Percentiles rank a stretch among this genome's conserved stretches.
Evolutionary conservation across 2,797 vertebrate genomes (phyloP).

Genomic region (Hippopotamyrus pictus): DNA sequence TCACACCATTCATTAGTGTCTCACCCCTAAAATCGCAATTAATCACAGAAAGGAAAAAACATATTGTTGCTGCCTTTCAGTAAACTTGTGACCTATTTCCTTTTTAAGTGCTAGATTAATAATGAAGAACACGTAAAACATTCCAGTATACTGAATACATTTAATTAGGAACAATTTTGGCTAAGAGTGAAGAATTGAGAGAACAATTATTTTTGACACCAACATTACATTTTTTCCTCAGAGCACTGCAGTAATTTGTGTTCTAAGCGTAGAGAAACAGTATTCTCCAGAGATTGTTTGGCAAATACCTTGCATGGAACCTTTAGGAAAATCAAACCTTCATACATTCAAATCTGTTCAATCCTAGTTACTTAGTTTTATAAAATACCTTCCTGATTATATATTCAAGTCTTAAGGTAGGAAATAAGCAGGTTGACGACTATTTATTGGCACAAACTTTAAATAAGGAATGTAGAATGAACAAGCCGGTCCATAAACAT

Average conservation of each 20-base stretch:
- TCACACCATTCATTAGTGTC: not conserved
- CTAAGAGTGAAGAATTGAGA: slow-evolving; percentile 2
- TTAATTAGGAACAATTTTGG: not conserved
- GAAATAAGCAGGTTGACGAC: not conserved
- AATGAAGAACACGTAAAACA: not conserved
- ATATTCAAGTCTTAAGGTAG: not conserved
- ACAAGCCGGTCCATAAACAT: not conserved
- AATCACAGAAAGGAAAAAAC: not conserved
- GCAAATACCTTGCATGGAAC: not conserved
- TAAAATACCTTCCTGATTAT: not conserved
- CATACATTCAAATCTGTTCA: not conserved
- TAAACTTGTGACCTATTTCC: not conserved
- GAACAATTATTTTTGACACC: slow-evolving; percentile 12
- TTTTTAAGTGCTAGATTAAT: not conserved
- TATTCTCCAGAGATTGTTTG: not conserved
- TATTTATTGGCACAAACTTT: not conserved
- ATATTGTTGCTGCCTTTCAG: not conserved
- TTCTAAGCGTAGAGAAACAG: not conserved
- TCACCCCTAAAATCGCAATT: not conserved
- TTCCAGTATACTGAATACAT: not conserved
- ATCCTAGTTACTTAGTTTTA: not conserved
- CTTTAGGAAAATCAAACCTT: not conserved
- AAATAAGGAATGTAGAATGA: not conserved
- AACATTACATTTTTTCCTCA: not conserved
- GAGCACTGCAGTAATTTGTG: not conserved